Evolutionary conservation across 2,888 invertebrate species (phyloP).

Genomic region (Tiliacea citrago): DNA sequence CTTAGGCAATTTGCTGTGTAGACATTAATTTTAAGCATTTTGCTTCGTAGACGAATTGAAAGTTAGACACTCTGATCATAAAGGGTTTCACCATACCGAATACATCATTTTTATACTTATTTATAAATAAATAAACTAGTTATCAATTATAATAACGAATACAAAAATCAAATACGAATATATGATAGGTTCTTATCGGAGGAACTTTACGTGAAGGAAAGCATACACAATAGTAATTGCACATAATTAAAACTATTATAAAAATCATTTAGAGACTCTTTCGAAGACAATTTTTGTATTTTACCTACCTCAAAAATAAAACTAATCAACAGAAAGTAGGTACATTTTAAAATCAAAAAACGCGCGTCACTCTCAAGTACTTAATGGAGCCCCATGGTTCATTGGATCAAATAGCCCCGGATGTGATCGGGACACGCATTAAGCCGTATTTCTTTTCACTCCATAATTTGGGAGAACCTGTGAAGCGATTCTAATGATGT

Average conservation of each 20-base stretch:
- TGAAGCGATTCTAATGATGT: constrained; percentile 37
- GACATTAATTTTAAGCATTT: too few species aligned
- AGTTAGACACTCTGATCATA: too few species aligned
- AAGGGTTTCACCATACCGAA: too few species aligned
- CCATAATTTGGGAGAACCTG: constrained; percentile 4
- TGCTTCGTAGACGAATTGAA: too few species aligned
- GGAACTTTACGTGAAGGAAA: too few species aligned
- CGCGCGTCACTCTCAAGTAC: constrained; percentile 21
- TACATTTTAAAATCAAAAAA: constrained; percentile 15
- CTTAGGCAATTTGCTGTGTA: too few species aligned
- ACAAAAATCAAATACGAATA: too few species aligned
- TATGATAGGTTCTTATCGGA: not conserved
- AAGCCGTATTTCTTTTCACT: constrained; percentile 40
- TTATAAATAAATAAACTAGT: too few species aligned
- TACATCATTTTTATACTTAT: too few species aligned
- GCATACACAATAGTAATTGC: not conserved
- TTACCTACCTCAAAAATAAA: not conserved
- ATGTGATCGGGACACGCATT: constrained; percentile 41
- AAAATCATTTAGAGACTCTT: not conserved
- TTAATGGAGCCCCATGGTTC: constrained; percentile 34
- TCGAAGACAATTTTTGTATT: not conserved
- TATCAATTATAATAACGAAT: too few species aligned
- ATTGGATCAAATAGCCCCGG: constrained; percentile 36
- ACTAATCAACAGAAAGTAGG: not conserved
- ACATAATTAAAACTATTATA: not conserved